Evolutionary conservation across 2,113 vertebrate species (phyloP).

Genomic region (Tangachromis dhanisi): DNA sequence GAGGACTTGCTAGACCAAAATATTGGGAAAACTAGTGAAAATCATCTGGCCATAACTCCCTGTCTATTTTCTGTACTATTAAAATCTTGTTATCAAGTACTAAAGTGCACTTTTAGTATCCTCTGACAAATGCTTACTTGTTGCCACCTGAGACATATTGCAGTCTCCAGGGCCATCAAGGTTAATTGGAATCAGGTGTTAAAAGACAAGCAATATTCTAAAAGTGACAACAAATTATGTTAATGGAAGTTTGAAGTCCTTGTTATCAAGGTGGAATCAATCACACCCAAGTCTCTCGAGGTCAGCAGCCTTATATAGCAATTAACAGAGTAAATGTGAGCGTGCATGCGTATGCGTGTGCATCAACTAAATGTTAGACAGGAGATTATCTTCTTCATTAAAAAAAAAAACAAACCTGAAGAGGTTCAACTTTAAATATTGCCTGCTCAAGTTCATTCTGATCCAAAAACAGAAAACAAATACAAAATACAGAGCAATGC

Average conservation of each 20-base stretch:
- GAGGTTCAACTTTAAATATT: neutral
- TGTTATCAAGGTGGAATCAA: constrained; percentile 67
- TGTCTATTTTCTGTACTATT: constrained; percentile 8
- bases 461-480: neutral
- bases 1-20: neutral
- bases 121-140: constrained; percentile 17
- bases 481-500: neutral
- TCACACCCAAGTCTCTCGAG: constrained; percentile 49
- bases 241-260: constrained; percentile 59
- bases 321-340: constrained; percentile 20
- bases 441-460: neutral
- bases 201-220: constrained; percentile 57
- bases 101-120: constrained; percentile 6
- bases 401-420: neutral
- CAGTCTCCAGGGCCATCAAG: constrained; percentile 38
- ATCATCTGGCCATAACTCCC: neutral
- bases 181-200: constrained; percentile 64
- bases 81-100: neutral
- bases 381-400: neutral
- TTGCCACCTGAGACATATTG: constrained; percentile 41
- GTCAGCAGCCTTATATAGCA: constrained; percentile 54
- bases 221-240: constrained; percentile 67
- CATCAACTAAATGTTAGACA: constrained; percentile 24
- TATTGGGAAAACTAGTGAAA: neutral
- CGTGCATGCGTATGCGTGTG: neutral